A percentile compares a stretch with the other conserved stretches of the same genome.
phyloP scores from a whole-genome alignment of 2,113 vertebrate species.

The Tinamus guttatus region DNA sequence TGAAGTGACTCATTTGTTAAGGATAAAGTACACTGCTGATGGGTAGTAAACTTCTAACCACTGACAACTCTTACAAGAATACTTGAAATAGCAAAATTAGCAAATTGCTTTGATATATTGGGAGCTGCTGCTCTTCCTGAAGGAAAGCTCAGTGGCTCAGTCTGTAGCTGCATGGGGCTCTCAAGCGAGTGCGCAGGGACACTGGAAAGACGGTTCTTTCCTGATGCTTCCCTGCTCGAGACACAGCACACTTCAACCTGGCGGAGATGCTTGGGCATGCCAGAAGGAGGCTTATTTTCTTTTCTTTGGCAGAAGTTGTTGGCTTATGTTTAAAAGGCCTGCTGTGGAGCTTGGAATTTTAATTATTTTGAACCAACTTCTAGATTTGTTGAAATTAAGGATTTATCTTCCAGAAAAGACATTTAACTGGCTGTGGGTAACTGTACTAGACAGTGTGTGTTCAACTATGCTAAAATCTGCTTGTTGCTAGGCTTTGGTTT shows the following conservation, averaged over 20 bases:
- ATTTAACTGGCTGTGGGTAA: not conserved
- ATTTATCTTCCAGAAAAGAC: not conserved
- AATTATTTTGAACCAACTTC: constrained; percentile 24
- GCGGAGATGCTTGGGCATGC: not conserved
- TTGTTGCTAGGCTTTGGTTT: not conserved
- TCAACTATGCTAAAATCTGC: not conserved
- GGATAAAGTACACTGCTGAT: not conserved
- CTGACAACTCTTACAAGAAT: not conserved
- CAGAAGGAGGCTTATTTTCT: not conserved
- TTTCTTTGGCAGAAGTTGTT: not conserved
- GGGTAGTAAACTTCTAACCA: not conserved
- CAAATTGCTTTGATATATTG: not conserved
- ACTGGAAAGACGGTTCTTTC: not conserved
- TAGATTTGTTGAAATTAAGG: constrained; percentile 20
- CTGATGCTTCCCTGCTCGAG: not conserved
- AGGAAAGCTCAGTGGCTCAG: not conserved
- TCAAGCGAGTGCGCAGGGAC: not conserved
- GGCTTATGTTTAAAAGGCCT: constrained; percentile 1
- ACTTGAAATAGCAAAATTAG: not conserved
- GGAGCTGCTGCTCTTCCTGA: not conserved
- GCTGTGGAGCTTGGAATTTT: not conserved
- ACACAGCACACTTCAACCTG: not conserved
- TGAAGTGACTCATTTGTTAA: not conserved
- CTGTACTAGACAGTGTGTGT: not conserved
- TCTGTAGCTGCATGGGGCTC: not conserved